phyloP scores from a whole-genome alignment of 2,797 vertebrate species.

The Emydoidea blandingii region DNA sequence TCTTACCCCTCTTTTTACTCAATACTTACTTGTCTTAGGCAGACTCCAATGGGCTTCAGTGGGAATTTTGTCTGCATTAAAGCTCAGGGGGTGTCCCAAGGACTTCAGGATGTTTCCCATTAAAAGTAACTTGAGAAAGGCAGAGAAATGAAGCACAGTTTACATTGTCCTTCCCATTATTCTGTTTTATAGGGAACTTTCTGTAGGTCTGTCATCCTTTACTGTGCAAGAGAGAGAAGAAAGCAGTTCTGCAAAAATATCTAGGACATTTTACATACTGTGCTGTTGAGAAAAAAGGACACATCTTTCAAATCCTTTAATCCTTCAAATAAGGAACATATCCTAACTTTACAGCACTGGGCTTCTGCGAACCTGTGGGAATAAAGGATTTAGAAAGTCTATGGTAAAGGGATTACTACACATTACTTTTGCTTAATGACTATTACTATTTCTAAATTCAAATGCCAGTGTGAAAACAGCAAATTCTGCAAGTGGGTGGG shows the following conservation, averaged over 20 bases:
- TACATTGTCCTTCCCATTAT: not conserved
- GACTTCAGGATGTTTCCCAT: slow-evolving; percentile 8
- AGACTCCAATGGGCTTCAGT: not conserved
- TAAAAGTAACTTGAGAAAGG: slow-evolving; percentile 32
- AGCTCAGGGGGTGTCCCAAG: not conserved
- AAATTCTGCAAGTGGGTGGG: slow-evolving; percentile 16
- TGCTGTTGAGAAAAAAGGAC: not conserved
- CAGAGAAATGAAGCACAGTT: not conserved
- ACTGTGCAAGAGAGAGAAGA: slow-evolving; percentile 19
- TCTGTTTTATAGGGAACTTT: slow-evolving; percentile 24
- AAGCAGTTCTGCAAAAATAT: slow-evolving; percentile 35
- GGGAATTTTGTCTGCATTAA: not conserved
- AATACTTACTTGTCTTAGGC: not conserved
- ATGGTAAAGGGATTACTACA: slow-evolving; percentile 42
- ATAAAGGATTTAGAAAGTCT: slow-evolving; percentile 45
- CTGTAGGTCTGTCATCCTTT: not conserved
- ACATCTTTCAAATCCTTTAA: slow-evolving; percentile 47
- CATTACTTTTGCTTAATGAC: slow-evolving; percentile 10
- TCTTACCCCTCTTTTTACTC: not conserved
- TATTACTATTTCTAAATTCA: slow-evolving; percentile 38
- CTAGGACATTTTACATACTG: not conserved
- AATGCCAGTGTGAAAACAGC: slow-evolving; percentile 31
- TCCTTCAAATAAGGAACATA: slow-evolving; percentile 34
- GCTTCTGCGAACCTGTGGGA: slow-evolving; percentile 47
- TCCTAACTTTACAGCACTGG: slow-evolving; percentile 10